Evolutionary conservation across 2,797 vertebrate species (phyloP), one percentile per base, ranked within the genome.

Genomic region (Lepidocolaptes lacrymiger): DNA sequence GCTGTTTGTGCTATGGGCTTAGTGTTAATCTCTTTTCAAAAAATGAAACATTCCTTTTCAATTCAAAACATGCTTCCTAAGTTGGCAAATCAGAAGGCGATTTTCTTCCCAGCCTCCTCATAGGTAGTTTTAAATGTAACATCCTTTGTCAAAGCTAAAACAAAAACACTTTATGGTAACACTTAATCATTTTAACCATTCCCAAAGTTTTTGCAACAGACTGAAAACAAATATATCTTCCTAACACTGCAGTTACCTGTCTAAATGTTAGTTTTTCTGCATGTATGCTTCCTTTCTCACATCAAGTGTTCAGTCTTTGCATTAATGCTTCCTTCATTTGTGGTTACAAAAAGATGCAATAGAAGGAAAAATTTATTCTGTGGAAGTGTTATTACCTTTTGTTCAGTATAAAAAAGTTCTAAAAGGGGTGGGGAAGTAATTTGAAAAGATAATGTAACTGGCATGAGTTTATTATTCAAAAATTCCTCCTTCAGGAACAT

Each of bases 1-100:
- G 97, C 97, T 98, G 96, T 97, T 98, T 98, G 97, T 36, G 39
- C 79, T 97, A 92, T 96, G 95, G 91, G 96, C 58, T 97, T 98
- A 97, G 97, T 97, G 97, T 93, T 97, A 97, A 97, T 97, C 91
- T 96, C 74, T 95, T 93, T 97, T 88, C 96, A 96, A 95, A 97
- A 92, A 63, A 96, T 96, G 93, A 91, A 83, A 84, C 85, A 94
- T 95, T 96, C 78, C 46, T 92, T 93, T 98, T 98, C 62, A 96
- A 98, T 98, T 96, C 74, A 95, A 98, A 98, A 98, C 94, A 97
- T 41, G 91, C 68, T 94, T 97, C 97, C 79, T 72, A 59, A 77
- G 52, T 62, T 75, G 91, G 91, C 96, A 95, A 97, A 97, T 98
- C 92, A 97, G 83, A 93, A 88, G 39, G 49, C 2, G 1, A 79